These are phyloP conservation scores for Plodia interpunctella DNA, from an alignment of 1,140 invertebrate species.

Conservation along the genomic window DNA sequence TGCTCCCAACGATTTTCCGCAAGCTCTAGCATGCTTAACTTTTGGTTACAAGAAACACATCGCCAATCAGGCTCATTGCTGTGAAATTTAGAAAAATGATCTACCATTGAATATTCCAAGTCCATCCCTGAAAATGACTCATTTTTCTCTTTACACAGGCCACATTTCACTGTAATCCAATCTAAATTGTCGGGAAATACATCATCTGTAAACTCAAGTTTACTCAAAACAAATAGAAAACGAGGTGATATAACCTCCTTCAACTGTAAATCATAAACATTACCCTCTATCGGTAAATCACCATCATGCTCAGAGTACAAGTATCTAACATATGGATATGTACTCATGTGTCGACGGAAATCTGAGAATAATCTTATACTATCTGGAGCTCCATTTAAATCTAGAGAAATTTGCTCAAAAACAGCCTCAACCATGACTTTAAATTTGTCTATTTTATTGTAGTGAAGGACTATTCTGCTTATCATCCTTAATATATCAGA, in stretches of 20 bases:
- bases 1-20: constrained; percentile 40
- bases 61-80: constrained; percentile 33
- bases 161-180: constrained; percentile 24
- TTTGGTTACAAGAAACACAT: constrained; percentile 34
- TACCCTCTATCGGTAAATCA: not conserved
- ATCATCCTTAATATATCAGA: not conserved
- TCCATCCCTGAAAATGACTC: constrained; percentile 15
- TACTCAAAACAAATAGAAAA: constrained; percentile 22
- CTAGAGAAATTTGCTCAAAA: constrained; percentile 16
- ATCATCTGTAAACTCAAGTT: not conserved
- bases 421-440: not conserved
- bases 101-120: constrained; percentile 13
- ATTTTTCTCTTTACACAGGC: constrained; percentile 21
- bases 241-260: constrained; percentile 39
- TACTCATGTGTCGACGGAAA: constrained; percentile 32
- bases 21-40: constrained; percentile 28
- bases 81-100: constrained; percentile 34
- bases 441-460: constrained; percentile 2
- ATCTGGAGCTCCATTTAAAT: not conserved
- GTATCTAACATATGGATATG: constrained; percentile 46
- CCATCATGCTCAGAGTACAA: constrained; percentile 29
- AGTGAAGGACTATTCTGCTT: not conserved
- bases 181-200: not conserved
- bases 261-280: constrained; percentile 47
- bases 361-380: constrained; percentile 11